Conservation (phyloP, 1,140 invertebrate species). For the Drosophila repleta region DNA sequence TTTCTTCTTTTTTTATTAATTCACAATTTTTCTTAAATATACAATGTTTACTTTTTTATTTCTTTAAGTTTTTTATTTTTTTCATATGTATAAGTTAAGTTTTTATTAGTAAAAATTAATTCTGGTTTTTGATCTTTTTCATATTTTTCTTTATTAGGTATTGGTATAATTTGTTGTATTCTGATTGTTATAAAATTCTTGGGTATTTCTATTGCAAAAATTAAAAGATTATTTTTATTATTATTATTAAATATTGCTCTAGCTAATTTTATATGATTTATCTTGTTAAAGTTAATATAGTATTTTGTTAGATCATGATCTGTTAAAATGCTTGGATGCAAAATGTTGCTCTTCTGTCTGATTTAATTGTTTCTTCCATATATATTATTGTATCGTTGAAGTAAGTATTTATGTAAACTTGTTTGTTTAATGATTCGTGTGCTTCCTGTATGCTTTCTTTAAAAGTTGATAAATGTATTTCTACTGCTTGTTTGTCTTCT, state of each 20-base stretch:
- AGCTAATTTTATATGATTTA: neutral
- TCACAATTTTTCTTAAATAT: too few species aligned
- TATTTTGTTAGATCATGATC: neutral
- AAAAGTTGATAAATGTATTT: too few species aligned
- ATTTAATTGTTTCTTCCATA: too few species aligned
- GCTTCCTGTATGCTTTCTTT: too few species aligned
- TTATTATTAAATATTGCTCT: conserved; percentile 1
- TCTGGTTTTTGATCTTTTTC: neutral
- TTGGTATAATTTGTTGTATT: neutral
- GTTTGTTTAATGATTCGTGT: too few species aligned
- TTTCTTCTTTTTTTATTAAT: too few species aligned
- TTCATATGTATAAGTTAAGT: neutral
- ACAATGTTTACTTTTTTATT: too few species aligned
- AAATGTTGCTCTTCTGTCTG: neutral
- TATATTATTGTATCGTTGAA: too few species aligned
- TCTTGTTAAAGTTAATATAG: neutral
- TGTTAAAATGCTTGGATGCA: neutral
- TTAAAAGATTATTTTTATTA: conserved; percentile 5
- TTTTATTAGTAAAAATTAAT: neutral
- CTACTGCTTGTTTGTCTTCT: too few species aligned
- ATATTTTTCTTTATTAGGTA: conserved; percentile 6
- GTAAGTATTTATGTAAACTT: too few species aligned
- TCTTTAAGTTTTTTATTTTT: too few species aligned
- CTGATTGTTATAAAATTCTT: neutral
- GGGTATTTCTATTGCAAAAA: conserved; percentile 7